Percentiles rank a stretch among this genome's conserved stretches.
These are phyloP conservation scores for Sitobion miscanthi DNA, from an alignment of 1,140 invertebrate species.

Conservation along the genomic window DNA sequence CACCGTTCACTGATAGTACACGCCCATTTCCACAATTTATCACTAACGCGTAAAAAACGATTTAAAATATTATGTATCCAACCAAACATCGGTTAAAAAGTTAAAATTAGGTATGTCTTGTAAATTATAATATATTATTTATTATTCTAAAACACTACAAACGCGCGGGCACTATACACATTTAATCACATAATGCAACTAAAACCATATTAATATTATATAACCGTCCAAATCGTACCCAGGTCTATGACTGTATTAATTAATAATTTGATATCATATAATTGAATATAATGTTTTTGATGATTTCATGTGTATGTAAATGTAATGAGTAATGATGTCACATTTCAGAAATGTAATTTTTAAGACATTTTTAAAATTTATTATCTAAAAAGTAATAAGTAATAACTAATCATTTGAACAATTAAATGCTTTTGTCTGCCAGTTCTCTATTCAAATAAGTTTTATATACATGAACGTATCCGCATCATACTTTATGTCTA, in stretches of 20 bases:
- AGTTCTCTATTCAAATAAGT: not conserved
- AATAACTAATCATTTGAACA: not conserved
- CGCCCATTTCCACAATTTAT: conserved; percentile 14
- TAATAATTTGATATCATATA: not conserved
- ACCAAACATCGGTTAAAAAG: not conserved
- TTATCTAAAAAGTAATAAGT: too few relatives aligned
- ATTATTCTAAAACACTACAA: not conserved
- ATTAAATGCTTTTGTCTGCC: not conserved
- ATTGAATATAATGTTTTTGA: not conserved
- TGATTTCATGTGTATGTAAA: not conserved
- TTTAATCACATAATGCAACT: not conserved
- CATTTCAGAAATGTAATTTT: too few relatives aligned
- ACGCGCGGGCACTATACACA: not conserved
- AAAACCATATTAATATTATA: not conserved
- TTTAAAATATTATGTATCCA: not conserved
- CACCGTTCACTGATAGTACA: not conserved
- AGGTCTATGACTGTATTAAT: not conserved
- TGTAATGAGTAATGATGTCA: too few relatives aligned
- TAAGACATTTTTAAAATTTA: too few relatives aligned
- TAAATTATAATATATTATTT: not conserved
- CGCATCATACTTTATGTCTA: not conserved
- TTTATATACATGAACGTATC: not conserved
- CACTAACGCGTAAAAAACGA: not conserved
- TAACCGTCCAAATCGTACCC: not conserved
- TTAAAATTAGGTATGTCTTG: not conserved